Evolutionary conservation across 2,113 vertebrate species (phyloP).

Genomic region (Triplophysa dalaica): DNA sequence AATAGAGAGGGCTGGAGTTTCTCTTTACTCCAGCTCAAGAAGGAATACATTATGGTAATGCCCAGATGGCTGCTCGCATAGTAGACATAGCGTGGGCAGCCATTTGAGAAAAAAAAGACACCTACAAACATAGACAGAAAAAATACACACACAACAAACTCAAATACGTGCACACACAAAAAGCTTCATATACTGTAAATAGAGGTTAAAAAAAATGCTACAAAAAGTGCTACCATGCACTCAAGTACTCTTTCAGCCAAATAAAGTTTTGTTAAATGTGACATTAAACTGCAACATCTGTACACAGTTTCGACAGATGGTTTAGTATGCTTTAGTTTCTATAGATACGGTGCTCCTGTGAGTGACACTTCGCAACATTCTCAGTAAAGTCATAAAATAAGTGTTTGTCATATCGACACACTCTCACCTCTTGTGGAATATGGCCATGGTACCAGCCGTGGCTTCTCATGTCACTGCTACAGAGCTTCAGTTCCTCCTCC

Average conservation of each 20-base stretch:
- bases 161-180: not conserved
- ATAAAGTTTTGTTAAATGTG: not conserved
- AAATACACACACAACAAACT: not conserved
- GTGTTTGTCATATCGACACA: not conserved
- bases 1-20: constrained; percentile 61
- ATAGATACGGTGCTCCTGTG: no score
- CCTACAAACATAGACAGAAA: constrained; percentile 33
- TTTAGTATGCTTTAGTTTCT: no score
- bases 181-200: not conserved
- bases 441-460: constrained; percentile 98
- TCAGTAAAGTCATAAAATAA: no score
- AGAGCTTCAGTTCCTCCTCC: constrained; percentile 95
- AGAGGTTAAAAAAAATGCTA: not conserved
- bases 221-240: not conserved
- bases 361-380: no score
- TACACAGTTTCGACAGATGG: no score
- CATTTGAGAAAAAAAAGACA: constrained; percentile 12
- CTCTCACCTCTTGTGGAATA: constrained; percentile 90
- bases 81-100: constrained; percentile 40
- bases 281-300: no score
- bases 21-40: constrained; percentile 58
- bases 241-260: not conserved
- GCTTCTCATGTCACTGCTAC: constrained; percentile 90
- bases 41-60: constrained; percentile 72
- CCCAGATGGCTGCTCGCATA: constrained; percentile 68